Evolutionary conservation across 2,888 invertebrate genomes (phyloP).

Genomic region (Crossocerus cetratus): DNA sequence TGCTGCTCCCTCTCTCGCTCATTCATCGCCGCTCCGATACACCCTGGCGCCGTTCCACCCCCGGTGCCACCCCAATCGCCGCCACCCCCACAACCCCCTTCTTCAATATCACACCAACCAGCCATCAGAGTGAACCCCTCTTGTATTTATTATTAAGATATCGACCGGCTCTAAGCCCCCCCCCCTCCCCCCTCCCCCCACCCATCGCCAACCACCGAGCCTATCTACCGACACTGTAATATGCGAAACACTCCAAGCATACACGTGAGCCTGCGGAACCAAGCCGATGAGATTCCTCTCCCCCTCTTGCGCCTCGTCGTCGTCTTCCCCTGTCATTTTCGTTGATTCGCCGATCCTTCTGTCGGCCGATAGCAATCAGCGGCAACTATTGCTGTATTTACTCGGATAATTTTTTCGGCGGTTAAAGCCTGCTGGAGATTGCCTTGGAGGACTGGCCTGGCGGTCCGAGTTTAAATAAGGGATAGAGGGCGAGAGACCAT

Average conservation of each 20-base stretch:
- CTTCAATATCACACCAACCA: conserved; percentile 75
- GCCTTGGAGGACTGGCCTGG: neutral
- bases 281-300: conserved; percentile 24
- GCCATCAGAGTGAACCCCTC: conserved; percentile 73
- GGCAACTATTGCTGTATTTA: conserved; percentile 40
- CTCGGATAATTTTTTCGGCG: too few relatives aligned
- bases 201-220: too few relatives aligned
- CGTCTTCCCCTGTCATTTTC: conserved; percentile 1
- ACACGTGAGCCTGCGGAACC: conserved; percentile 46
- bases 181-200: too few relatives aligned
- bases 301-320: neutral
- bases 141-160: conserved; percentile 77
- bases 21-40: conserved; percentile 49
- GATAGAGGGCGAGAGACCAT: conserved; percentile 1
- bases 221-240: too few relatives aligned
- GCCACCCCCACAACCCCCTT: conserved; percentile 63
- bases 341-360: conserved; percentile 9
- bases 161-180: conserved; percentile 72
- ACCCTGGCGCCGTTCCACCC: conserved; percentile 50
- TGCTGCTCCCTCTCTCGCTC: conserved; percentile 47
- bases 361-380: conserved; percentile 35
- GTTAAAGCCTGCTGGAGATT: neutral
- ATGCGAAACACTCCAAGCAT: conserved; percentile 46
- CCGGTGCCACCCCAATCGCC: conserved; percentile 54
- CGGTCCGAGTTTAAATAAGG: neutral